Evolutionary conservation across 2,113 vertebrate species (phyloP).

Genomic region (Noturus placidus): DNA sequence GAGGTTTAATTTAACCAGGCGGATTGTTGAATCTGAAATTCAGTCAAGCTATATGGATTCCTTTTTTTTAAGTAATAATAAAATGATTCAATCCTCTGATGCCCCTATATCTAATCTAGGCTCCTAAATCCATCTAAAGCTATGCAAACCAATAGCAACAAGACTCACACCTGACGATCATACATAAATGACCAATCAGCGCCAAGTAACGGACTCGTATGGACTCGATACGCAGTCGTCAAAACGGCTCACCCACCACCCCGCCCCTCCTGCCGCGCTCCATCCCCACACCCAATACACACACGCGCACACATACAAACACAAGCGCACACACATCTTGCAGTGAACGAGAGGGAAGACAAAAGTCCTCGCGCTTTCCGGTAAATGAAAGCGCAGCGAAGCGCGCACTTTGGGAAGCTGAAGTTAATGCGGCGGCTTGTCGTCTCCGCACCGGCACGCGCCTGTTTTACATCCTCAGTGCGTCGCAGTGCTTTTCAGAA

Average conservation of each 20-base stretch:
- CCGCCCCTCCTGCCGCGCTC: conserved; percentile 35
- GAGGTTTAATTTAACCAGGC: not conserved
- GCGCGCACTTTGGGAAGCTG: conserved; percentile 12
- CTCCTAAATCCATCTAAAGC: conserved; percentile 26
- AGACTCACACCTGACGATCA: conserved; percentile 46
- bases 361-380: conserved; percentile 26
- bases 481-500: conserved; percentile 50
- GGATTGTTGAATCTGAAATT: not conserved
- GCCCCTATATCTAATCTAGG: not conserved
- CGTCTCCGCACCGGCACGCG: conserved; percentile 7
- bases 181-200: conserved; percentile 54
- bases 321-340: conserved; percentile 48
- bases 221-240: conserved; percentile 43
- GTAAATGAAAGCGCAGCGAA: conserved; percentile 19
- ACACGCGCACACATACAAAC: conserved; percentile 30
- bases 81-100: not conserved
- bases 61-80: not conserved
- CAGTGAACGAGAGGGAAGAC: conserved; percentile 35
- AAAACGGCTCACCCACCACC: conserved; percentile 42
- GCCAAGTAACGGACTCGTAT: conserved; percentile 44
- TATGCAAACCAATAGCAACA: conserved; percentile 49
- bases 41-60: not conserved
- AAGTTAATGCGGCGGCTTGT: conserved; percentile 33
- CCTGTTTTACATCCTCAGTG: conserved; percentile 11
- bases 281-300: conserved; percentile 48